Conservation (phyloP, 2,888 invertebrate genomes). For the Thelaira solivaga region DNA sequence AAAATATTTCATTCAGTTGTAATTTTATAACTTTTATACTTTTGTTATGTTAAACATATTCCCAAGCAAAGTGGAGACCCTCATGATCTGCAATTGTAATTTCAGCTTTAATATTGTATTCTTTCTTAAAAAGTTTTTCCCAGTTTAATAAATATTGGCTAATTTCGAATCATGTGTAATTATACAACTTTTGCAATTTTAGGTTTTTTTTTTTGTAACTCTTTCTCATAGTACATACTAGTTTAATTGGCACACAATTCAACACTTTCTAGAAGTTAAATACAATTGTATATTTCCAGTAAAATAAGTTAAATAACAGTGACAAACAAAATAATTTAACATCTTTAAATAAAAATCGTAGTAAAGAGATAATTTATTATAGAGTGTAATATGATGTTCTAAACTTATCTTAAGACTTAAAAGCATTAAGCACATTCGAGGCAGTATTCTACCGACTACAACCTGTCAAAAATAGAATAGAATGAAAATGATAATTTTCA, state of each 20-base stretch:
- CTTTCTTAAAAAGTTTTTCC: slow-evolving; percentile 2
- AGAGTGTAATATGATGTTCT: too few relatives aligned
- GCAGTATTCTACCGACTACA: too few relatives aligned
- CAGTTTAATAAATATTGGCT: slow-evolving; percentile 5
- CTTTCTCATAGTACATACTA: too few relatives aligned
- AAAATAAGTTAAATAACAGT: background rate
- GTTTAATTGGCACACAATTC: slow-evolving; percentile 41
- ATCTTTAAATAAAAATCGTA: too few relatives aligned
- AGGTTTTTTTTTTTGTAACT: slow-evolving; percentile 22
- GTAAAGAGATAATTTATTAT: too few relatives aligned
- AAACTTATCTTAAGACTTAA: too few relatives aligned
- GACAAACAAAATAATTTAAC: background rate
- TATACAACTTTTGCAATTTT: slow-evolving; percentile 33
- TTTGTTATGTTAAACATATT: background rate
- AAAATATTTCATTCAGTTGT: too few relatives aligned
- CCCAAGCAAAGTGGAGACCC: background rate
- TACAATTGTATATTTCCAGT: background rate
- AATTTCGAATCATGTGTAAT: slow-evolving; percentile 44
- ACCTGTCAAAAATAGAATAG: too few relatives aligned
- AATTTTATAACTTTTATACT: too few relatives aligned
- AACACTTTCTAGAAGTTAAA: too few relatives aligned
- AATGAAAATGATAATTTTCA: too few relatives aligned
- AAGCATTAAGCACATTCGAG: too few relatives aligned
- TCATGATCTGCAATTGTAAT: background rate
- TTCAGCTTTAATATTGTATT: background rate